Percentiles rank a stretch among this genome's conserved stretches.
Evolutionary conservation across 2,888 invertebrate genomes (phyloP).

Genomic region (Carcina quercana): DNA sequence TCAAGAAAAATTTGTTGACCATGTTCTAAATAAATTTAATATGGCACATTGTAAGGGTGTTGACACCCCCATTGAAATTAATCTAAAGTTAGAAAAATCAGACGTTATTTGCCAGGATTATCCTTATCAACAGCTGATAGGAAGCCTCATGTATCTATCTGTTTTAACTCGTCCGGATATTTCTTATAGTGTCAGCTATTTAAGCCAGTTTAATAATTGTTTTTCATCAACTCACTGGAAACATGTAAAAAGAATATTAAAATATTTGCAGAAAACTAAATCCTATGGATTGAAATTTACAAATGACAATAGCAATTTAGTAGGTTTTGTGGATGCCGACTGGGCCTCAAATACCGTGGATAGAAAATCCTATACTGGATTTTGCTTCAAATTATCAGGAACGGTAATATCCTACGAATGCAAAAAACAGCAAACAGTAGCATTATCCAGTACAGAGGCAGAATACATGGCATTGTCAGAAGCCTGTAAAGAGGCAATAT

Average conservation of each 20-base stretch:
- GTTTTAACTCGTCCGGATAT: constrained; percentile 8
- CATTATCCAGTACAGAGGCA: constrained; percentile 6
- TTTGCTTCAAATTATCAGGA: constrained; percentile 1
- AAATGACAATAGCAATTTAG: not conserved
- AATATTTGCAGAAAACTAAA: constrained; percentile 7
- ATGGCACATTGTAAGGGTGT: constrained; percentile 1
- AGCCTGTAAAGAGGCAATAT: constrained; percentile 10
- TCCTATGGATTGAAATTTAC: constrained; percentile 2
- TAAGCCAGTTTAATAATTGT: constrained; percentile 8
- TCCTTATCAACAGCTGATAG: constrained; percentile 6
- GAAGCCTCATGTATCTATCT: constrained; percentile 6
- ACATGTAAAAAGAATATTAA: constrained; percentile 4
- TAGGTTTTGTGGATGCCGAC: constrained; percentile 12
- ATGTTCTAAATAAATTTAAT: not conserved
- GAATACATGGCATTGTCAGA: constrained; percentile 12
- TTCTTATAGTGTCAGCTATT: constrained; percentile 4
- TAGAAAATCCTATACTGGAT: constrained; percentile 12
- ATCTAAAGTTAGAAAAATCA: not conserved
- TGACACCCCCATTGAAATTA: constrained; percentile 1
- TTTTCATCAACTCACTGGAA: constrained; percentile 5
- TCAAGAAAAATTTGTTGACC: not conserved
- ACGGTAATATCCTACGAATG: constrained; percentile 7
- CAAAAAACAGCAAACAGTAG: constrained; percentile 10
- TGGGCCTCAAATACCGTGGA: constrained; percentile 8
- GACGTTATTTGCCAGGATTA: not conserved